phyloP scores from a whole-genome alignment of 2,888 invertebrate genomes.

The Xylota segnis region DNA sequence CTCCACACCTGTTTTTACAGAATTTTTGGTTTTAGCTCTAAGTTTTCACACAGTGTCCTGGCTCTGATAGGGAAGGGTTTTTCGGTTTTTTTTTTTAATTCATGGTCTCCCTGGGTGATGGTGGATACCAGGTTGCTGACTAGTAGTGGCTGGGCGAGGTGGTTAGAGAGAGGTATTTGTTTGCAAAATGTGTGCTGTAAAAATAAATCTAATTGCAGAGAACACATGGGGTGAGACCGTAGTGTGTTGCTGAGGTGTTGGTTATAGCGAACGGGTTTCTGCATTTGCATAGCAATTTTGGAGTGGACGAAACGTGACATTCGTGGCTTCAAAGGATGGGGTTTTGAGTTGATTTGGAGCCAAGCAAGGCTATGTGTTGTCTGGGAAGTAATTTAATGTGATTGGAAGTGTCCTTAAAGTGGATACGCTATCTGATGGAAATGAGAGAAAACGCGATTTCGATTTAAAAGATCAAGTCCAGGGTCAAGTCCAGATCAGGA shows the following conservation, averaged over 20 bases:
- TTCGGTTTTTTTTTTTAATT: not conserved
- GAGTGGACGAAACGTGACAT: constrained; percentile 9
- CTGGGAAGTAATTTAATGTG: not conserved
- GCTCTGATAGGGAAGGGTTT: constrained; percentile 15
- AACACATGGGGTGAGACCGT: not conserved
- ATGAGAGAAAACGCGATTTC: no score
- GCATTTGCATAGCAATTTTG: constrained; percentile 27
- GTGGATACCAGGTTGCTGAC: constrained; percentile 14
- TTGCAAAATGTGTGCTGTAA: constrained; percentile 28
- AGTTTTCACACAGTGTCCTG: constrained; percentile 7
- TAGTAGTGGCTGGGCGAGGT: constrained; percentile 1
- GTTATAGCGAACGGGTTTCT: constrained; percentile 1
- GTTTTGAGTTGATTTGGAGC: not conserved
- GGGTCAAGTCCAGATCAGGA: no score
- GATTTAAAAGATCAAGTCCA: no score
- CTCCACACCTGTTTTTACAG: constrained; percentile 23
- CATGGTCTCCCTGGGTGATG: constrained; percentile 8
- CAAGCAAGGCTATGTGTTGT: not conserved
- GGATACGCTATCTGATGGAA: no score
- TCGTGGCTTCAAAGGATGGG: not conserved
- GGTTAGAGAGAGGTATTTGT: constrained; percentile 19
- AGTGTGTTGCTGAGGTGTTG: not conserved
- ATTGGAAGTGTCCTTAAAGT: not conserved
- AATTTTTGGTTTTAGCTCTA: constrained; percentile 21
- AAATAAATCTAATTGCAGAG: constrained; percentile 32